Conservation (phyloP, 1,140 invertebrate species). For the Monochamus saltuarius region DNA sequence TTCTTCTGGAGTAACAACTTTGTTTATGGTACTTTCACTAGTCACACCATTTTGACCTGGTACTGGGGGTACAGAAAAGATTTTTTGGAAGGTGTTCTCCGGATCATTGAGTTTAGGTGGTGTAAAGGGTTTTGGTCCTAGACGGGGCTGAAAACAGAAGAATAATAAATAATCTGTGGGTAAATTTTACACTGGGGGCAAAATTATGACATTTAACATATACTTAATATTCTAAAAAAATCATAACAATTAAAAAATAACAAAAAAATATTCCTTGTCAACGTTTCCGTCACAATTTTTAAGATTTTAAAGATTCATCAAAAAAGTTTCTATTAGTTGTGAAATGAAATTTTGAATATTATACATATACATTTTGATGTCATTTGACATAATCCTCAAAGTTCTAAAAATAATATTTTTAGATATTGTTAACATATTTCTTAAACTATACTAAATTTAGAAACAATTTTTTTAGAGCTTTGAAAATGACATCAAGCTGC, state of each 20-base stretch:
- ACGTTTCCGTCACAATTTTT: too few species aligned
- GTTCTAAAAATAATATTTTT: too few species aligned
- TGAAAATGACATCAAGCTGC: too few species aligned
- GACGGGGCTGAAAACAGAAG: constrained; percentile 63
- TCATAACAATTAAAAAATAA: not conserved
- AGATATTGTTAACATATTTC: too few species aligned
- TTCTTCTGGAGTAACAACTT: constrained; percentile 13
- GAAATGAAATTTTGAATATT: too few species aligned
- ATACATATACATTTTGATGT: too few species aligned
- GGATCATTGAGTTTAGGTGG: constrained; percentile 69
- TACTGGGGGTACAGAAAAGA: constrained; percentile 73
- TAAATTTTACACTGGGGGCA: not conserved
- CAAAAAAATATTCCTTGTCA: too few species aligned
- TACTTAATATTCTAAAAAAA: not conserved
- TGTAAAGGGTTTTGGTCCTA: constrained; percentile 81
- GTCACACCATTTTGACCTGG: constrained; percentile 55
- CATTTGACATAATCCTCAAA: too few species aligned
- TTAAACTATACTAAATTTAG: too few species aligned
- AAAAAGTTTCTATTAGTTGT: too few species aligned
- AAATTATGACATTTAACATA: not conserved
- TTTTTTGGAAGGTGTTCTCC: constrained; percentile 72
- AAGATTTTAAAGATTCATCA: too few species aligned
- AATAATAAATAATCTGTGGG: not conserved
- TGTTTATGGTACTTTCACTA: not conserved
- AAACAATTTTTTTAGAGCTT: too few species aligned